Conservation (phyloP, 2,888 invertebrate species). For the Alitta virens region DNA sequence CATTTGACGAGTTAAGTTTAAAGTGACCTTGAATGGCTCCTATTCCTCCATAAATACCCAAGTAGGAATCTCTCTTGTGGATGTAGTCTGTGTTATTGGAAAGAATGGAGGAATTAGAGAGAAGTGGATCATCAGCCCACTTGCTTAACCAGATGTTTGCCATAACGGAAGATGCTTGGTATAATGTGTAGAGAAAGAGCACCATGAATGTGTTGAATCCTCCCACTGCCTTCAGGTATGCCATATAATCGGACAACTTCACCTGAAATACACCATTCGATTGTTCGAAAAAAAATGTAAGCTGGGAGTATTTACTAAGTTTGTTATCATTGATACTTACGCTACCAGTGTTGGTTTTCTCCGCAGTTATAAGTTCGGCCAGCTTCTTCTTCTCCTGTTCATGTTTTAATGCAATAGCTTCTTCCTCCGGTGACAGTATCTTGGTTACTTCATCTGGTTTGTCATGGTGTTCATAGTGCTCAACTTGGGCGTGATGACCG, state of each 20-base stretch:
- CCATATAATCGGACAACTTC: constrained; percentile 81
- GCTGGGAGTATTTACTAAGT: no score
- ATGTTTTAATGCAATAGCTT: no score
- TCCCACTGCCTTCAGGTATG: constrained; percentile 79
- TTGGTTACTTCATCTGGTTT: no score
- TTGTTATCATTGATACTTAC: no score
- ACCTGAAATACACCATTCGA: no score
- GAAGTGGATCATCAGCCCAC: constrained; percentile 42
- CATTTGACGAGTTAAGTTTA: no score
- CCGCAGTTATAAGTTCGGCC: not conserved
- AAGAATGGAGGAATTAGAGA: no score
- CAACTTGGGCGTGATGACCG: no score
- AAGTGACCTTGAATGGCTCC: constrained; percentile 46
- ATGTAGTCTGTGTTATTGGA: constrained; percentile 36
- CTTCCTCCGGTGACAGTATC: no score
- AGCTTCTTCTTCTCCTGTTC: no score
- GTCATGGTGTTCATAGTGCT: no score
- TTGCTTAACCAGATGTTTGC: constrained; percentile 47
- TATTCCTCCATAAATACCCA: constrained; percentile 57
- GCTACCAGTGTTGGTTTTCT: not conserved
- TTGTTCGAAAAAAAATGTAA: no score
- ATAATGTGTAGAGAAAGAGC: constrained; percentile 60
- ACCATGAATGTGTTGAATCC: constrained; percentile 74
- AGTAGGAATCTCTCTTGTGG: constrained; percentile 43
- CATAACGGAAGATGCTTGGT: constrained; percentile 38